Evolutionary conservation across 2,888 invertebrate genomes (phyloP).

Genomic region (Didymodactylos carnosus): DNA sequence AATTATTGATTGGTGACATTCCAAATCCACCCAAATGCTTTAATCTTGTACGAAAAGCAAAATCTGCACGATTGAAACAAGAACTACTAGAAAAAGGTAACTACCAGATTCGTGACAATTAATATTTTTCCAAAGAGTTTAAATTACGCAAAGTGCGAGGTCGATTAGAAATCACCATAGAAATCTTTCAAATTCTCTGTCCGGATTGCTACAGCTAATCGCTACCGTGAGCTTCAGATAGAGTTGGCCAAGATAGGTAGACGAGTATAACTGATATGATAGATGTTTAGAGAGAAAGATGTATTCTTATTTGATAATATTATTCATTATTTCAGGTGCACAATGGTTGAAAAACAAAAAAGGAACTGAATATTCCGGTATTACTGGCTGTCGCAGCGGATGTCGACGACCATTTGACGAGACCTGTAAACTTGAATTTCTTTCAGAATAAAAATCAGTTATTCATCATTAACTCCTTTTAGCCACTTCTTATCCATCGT

Average conservation of each 20-base stretch:
- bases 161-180: too few species aligned
- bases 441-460: background rate
- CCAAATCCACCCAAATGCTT: slow-evolving; percentile 70
- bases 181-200: too few species aligned
- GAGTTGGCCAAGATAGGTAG: too few species aligned
- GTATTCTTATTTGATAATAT: background rate
- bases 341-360: background rate
- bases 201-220: too few species aligned
- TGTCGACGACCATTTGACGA: background rate
- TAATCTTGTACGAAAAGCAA: slow-evolving; percentile 72
- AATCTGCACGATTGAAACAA: slow-evolving; percentile 67
- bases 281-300: background rate
- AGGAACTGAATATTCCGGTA: background rate
- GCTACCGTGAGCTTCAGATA: too few species aligned
- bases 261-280: too few species aligned
- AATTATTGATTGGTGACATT: slow-evolving; percentile 53
- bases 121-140: too few species aligned
- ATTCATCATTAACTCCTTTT: background rate
- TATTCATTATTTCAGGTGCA: background rate
- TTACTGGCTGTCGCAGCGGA: background rate
- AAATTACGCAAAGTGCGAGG: too few species aligned
- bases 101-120: too few species aligned
- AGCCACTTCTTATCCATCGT: too few species aligned
- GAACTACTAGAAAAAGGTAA: slow-evolving; percentile 66
- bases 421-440: too few species aligned